Evolutionary conservation across 2,113 vertebrate species (phyloP), one percentile per base, ranked within the genome.

Genomic region (Cebus imitator): DNA sequence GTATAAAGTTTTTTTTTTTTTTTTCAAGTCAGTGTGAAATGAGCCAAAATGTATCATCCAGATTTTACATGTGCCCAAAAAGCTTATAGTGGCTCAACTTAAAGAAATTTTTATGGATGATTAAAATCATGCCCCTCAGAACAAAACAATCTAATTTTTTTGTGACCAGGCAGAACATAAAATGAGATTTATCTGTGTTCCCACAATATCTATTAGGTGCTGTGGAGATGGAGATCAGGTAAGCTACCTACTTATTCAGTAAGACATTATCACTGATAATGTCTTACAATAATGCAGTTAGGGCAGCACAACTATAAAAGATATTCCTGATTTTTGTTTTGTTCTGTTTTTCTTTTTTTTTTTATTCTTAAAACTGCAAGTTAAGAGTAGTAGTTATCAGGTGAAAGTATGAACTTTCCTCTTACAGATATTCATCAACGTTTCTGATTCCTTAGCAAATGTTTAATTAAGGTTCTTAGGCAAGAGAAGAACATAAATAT

Each of bases 101-200:
- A 94, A 52, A 97, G 64, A 94, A 55, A 61, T 78, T 75, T 97
- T 97, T 98, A 57, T 11, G 8, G 48, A 86, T 95, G 80, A 88
- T 94, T 87, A 23, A 84, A 97, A 91, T 93, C 64, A 0, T 52
- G 64, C 85, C 52, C 43, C 94, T 98, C 97, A 97, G 87, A 96
- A 98, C 96, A 98, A 95, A 83, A 98, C 21, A 96, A 84, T 43
- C 92, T 97, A 96, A 95, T 95, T 88, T 72, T 81, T 94, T 91
- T 95, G 78, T 45, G 25, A 94, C 35, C 43, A 97, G 97, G 94
- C 21, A 68, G 84, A 98, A 80, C 87, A 94, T 97, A 98, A 98
- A 97, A 68, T 20, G 72, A 98, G 97, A 98, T 98, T 98, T 98
- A 97, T 98, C 89, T 97, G 52, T 94, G 83, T 98, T 80, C 30